Percentiles rank a stretch among this genome's conserved stretches.
phyloP scores from a whole-genome alignment of 2,888 invertebrate genomes.

The Gerris lacustris region DNA sequence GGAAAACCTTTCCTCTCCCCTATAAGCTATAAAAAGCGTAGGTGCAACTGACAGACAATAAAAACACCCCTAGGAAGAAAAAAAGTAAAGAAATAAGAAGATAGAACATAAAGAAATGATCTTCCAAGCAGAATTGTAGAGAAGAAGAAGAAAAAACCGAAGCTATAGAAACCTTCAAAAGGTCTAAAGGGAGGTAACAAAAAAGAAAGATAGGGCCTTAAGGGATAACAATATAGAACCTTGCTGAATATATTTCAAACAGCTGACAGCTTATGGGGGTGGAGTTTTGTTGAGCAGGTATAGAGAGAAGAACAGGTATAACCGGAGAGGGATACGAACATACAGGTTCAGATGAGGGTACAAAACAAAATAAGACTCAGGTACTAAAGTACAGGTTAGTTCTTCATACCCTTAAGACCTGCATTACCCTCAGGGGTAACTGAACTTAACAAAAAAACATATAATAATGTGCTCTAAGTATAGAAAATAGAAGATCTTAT shows the following conservation, averaged over 20 bases:
- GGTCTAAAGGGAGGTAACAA: neutral
- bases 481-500: too few relatives aligned
- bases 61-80: neutral
- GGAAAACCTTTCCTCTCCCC: too few relatives aligned
- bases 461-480: too few relatives aligned
- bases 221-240: neutral
- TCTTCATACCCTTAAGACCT: neutral
- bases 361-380: neutral
- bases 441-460: neutral
- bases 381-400: neutral
- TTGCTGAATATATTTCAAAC: conserved; percentile 1
- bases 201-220: neutral
- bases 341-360: neutral
- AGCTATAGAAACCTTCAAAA: neutral
- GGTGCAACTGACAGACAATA: too few relatives aligned
- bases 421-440: neutral
- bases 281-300: neutral
- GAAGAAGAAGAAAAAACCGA: neutral
- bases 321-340: neutral
- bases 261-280: conserved; percentile 3
- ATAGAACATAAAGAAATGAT: neutral
- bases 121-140: neutral
- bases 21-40: too few relatives aligned
- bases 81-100: neutral
- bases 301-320: neutral